A percentile compares a stretch with the other conserved stretches of the same genome.
Evolutionary conservation across 2,113 vertebrate species (phyloP).

Genomic region (Tylochromis polylepis): DNA sequence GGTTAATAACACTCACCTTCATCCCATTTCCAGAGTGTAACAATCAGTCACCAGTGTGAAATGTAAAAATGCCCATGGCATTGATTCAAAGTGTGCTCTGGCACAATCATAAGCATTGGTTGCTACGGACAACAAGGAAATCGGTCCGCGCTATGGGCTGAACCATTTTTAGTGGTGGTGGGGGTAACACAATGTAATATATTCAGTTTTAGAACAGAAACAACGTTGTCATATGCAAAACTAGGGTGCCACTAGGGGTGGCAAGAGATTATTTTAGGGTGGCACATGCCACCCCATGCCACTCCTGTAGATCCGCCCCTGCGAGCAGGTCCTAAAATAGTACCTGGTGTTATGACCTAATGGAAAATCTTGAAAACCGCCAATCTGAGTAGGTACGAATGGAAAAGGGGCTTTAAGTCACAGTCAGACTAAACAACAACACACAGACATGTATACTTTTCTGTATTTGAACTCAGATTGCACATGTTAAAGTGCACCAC

Average conservation of each 20-base stretch:
- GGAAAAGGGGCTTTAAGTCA: background rate
- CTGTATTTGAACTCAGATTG: background rate
- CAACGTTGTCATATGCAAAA: too few species aligned
- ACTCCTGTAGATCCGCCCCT: background rate
- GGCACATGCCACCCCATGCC: background rate
- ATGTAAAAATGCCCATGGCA: too few species aligned
- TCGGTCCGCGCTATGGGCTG: background rate
- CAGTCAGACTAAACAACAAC: background rate
- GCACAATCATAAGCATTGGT: too few species aligned
- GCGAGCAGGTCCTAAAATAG: background rate
- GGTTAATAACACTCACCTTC: too few species aligned
- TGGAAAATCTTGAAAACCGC: background rate
- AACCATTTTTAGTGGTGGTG: background rate
- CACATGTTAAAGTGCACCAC: background rate
- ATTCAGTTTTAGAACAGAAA: too few species aligned
- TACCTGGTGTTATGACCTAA: background rate
- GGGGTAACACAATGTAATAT: too few species aligned
- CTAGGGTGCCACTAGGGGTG: too few species aligned
- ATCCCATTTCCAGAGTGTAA: too few species aligned
- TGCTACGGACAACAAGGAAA: too few species aligned
- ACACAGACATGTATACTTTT: background rate
- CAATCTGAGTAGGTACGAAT: background rate
- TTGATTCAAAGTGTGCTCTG: too few species aligned
- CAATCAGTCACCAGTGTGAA: too few species aligned
- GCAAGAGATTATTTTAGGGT: background rate